Percentiles rank a stretch among this genome's conserved stretches.
Conservation (phyloP, 2,888 invertebrate genomes). For the Drosophila ochracea region DNA sequence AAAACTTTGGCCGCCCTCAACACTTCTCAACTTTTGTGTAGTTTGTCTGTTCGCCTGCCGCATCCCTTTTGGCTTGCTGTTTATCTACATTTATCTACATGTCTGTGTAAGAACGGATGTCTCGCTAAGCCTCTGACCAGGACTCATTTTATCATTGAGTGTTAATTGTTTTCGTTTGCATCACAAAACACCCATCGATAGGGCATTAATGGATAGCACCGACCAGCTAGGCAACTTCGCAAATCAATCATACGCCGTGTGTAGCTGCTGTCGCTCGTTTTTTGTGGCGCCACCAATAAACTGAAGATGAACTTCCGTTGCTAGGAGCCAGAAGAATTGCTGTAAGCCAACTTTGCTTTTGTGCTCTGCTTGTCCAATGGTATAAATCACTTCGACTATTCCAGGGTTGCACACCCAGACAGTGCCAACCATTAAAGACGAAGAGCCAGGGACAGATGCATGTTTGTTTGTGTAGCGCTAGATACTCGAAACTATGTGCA, state of each 20-base stretch:
- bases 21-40: slow-evolving; percentile 76
- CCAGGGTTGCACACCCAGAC: slow-evolving; percentile 6
- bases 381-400: slow-evolving; percentile 71
- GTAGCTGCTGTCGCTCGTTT: slow-evolving; percentile 5
- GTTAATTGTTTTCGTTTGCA: slow-evolving; percentile 81
- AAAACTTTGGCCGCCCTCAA: slow-evolving; percentile 77
- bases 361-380: slow-evolving; percentile 62
- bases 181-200: slow-evolving; percentile 73
- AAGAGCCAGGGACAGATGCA: slow-evolving; percentile 33
- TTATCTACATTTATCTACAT: slow-evolving; percentile 34
- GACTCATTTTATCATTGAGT: slow-evolving; percentile 73
- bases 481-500: slow-evolving; percentile 68
- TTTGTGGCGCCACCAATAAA: slow-evolving; percentile 73
- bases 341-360: slow-evolving; percentile 40
- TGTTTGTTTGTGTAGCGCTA: slow-evolving; percentile 60
- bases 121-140: slow-evolving; percentile 41
- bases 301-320: slow-evolving; percentile 77
- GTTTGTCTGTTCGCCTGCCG: slow-evolving; percentile 51
- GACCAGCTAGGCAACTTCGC: slow-evolving; percentile 17
- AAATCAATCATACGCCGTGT: slow-evolving; percentile 60
- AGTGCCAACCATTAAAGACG: slow-evolving; percentile 21
- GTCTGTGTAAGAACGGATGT: slow-evolving; percentile 24
- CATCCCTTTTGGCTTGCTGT: slow-evolving; percentile 16
- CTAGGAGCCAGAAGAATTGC: slow-evolving; percentile 14
- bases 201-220: slow-evolving; percentile 67